A percentile compares a stretch with the other conserved stretches of the same genome.
Conservation (phyloP, 2,888 invertebrate genomes). For the Noctua janthe region DNA sequence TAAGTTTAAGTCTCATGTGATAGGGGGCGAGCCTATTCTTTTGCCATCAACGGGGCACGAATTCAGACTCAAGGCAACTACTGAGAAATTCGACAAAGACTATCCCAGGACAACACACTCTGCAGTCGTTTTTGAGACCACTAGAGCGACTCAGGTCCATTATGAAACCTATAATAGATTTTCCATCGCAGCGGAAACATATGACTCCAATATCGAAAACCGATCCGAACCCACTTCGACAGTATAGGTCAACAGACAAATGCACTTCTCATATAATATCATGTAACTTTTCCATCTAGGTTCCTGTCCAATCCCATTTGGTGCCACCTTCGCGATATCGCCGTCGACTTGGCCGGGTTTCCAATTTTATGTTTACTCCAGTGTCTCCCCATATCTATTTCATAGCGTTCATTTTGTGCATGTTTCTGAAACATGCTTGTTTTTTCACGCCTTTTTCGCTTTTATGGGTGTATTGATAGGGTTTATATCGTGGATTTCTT, state of each 20-base stretch:
- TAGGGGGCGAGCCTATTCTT: neutral
- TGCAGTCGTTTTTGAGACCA: neutral
- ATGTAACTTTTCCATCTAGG: conserved; percentile 40
- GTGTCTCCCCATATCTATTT: conserved; percentile 41
- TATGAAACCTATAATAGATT: conserved; percentile 17
- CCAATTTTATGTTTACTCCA: conserved; percentile 46
- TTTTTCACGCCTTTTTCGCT: conserved; percentile 15
- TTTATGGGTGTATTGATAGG: neutral
- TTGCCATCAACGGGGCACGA: neutral
- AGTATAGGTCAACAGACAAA: conserved; percentile 42
- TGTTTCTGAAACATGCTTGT: conserved; percentile 19
- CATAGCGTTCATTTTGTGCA: conserved; percentile 38
- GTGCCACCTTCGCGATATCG: conserved; percentile 47
- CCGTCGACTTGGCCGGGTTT: conserved; percentile 38
- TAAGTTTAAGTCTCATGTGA: neutral
- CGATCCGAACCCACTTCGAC: conserved; percentile 30
- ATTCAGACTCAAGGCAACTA: neutral
- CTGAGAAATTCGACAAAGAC: neutral
- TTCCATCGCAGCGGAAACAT: conserved; percentile 17
- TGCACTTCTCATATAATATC: conserved; percentile 59
- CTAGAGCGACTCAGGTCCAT: neutral
- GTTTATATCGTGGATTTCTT: neutral
- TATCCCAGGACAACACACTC: neutral
- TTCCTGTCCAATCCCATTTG: conserved; percentile 62
- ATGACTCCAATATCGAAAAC: conserved; percentile 28